A percentile compares a stretch with the other conserved stretches of the same genome.
Conservation (phyloP, 2,797 vertebrate genomes). For the Neoniphon sammara region DNA sequence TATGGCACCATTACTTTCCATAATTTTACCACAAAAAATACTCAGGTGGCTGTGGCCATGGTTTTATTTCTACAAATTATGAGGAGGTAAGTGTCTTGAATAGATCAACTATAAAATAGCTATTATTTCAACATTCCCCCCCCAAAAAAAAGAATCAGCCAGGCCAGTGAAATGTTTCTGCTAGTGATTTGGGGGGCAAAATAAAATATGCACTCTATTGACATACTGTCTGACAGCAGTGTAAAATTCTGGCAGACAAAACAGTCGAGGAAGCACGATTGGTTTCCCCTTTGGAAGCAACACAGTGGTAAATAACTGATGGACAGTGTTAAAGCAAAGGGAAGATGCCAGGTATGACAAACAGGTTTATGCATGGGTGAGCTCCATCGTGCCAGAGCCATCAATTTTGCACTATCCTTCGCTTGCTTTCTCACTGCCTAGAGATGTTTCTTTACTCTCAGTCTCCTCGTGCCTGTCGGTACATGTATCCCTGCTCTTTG, state of each 20-base stretch:
- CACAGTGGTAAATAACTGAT: slow-evolving; percentile 78
- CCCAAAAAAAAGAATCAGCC: slow-evolving; percentile 58
- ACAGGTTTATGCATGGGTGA: slow-evolving; percentile 78
- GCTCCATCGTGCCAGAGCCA: slow-evolving; percentile 67
- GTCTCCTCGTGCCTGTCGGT: slow-evolving; percentile 60
- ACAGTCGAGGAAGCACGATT: slow-evolving; percentile 79
- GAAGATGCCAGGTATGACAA: slow-evolving; percentile 75
- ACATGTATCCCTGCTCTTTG: slow-evolving; percentile 73
- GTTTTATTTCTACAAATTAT: slow-evolving; percentile 80
- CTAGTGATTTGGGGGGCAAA: slow-evolving; percentile 66
- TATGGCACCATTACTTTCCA: slow-evolving; percentile 79
- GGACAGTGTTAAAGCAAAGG: slow-evolving; percentile 76
- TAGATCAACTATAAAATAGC: slow-evolving; percentile 72
- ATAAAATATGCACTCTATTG: slow-evolving; percentile 77
- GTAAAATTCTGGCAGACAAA: slow-evolving; percentile 66
- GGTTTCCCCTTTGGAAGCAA: slow-evolving; percentile 79
- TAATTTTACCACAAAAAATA: slow-evolving; percentile 75
- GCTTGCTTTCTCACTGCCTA: slow-evolving; percentile 44
- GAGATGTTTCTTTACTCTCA: slow-evolving; percentile 67
- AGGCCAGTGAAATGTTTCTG: slow-evolving; percentile 55
- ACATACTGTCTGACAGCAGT: slow-evolving; percentile 69
- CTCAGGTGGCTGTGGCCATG: slow-evolving; percentile 72
- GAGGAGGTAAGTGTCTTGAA: slow-evolving; percentile 68
- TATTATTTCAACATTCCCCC: slow-evolving; percentile 74
- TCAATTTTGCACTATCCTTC: slow-evolving; percentile 61